phyloP scores from a whole-genome alignment of 2,113 vertebrate species.

The Shinisaurus crocodilurus region DNA sequence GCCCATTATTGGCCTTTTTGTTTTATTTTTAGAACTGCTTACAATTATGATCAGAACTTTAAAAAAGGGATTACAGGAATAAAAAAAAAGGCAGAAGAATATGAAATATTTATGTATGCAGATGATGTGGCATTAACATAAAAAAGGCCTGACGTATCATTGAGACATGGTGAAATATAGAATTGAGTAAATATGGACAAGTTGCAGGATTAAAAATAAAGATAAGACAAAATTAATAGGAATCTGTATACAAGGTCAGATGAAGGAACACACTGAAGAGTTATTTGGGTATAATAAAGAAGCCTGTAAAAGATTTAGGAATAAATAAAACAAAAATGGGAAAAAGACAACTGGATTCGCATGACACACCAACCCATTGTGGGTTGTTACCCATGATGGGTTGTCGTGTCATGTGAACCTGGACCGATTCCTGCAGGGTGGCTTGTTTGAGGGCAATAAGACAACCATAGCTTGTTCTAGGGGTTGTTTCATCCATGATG shows the following conservation, averaged over 20 bases:
- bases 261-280: background rate
- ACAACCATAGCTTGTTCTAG: no score
- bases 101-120: background rate
- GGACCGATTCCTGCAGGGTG: no score
- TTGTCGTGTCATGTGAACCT: no score
- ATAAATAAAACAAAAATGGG: background rate
- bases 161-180: background rate
- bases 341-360: background rate
- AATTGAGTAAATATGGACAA: background rate
- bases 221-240: background rate
- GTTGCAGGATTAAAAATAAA: background rate
- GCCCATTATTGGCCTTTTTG: background rate
- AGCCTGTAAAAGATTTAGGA: no score
- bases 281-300: background rate
- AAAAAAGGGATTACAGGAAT: background rate
- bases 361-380: no score
- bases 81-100: background rate
- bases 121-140: background rate
- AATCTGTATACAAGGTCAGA: background rate
- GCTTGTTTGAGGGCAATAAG: no score
- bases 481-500: no score
- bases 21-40: background rate
- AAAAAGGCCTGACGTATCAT: background rate
- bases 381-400: no score
- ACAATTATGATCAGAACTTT: background rate